Evolutionary conservation across 2,113 vertebrate genomes (phyloP), one percentile per base, ranked within the genome.

Genomic region (Serinus canaria): DNA sequence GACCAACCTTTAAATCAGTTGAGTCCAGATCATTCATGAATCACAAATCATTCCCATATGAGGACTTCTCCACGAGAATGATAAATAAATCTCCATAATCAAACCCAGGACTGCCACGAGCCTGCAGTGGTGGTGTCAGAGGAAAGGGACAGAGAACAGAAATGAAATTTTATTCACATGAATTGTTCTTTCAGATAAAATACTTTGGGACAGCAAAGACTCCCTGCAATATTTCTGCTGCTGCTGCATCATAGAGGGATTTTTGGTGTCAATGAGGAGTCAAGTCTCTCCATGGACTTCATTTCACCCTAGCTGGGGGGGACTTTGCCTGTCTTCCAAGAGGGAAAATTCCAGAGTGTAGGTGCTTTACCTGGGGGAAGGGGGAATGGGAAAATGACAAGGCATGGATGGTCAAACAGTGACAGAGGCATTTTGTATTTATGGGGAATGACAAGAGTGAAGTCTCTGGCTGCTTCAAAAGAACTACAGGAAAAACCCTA

Each of bases 1-100:
- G 67, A 87, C 75, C 46, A 86, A 58, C 28, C 23, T 69, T 46
- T 75, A 47, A 74, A 43, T 43, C 68, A 64, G 24, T 89, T 86
- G 81, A 92, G 49, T 92, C 63, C 75, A 74, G 74, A 64, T 72
- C 58, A 73, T 92, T 95, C 43, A 37, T 64, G 64, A 77, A 70
- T 49, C 60, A 79, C 74, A 92, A 69, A 97, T 91, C 20, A 9
- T 79, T 91, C 55, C 75, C 86, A 39, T 43, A 92, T 94, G 87
- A 93, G 87, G 62, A 50, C 33, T 93, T 92, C 31, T 88, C 41
- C 28, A 3, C 59, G 18, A 78, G 41, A 25, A 64, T 0, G 0
- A 80, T 66, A 89, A 68, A 92, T 92, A 74, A 87, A 75, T 79
- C 81, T 89, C 27, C 9, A 8, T 94, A 94, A 96, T 81, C 25